Conservation (phyloP, 37 sponge, comb jelly and placozoan genomes). For the Petrosia ficiformis region DNA sequence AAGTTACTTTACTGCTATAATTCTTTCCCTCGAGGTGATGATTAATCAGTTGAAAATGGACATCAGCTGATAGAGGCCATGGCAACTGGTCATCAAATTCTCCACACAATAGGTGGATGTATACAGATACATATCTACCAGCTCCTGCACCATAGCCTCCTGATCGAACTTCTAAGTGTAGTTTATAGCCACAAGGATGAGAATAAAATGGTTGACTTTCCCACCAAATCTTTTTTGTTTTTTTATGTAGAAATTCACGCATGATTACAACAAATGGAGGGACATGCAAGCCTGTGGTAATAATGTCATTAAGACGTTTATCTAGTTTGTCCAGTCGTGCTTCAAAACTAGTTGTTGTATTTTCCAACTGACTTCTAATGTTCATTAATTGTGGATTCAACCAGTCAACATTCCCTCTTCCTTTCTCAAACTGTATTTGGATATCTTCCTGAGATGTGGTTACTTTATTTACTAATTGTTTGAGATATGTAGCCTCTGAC, state of each 20-base stretch:
- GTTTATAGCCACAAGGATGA: slow-evolving; percentile 30
- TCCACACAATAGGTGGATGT: slow-evolving; percentile 20
- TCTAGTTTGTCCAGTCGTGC: neutral
- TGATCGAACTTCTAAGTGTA: slow-evolving; percentile 26
- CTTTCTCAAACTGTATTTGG: neutral
- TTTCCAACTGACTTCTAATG: neutral
- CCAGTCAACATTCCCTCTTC: neutral
- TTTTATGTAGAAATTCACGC: neutral
- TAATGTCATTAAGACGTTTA: neutral
- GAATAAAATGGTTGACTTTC: slow-evolving; percentile 24
- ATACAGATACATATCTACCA: slow-evolving; percentile 28
- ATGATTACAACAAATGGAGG: neutral
- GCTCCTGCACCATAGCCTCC: slow-evolving; percentile 17
- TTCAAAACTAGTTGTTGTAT: neutral
- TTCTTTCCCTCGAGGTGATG: neutral
- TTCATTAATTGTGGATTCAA: neutral
- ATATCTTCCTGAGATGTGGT: neutral
- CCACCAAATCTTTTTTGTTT: slow-evolving; percentile 7
- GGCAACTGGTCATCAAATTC: slow-evolving; percentile 33
- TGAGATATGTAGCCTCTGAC: neutral
- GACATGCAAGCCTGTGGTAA: neutral
- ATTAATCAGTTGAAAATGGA: slow-evolving; percentile 20
- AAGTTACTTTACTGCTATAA: neutral
- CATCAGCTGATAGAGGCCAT: slow-evolving; percentile 32
- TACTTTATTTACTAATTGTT: neutral